Evolutionary conservation across 2,113 vertebrate species (phyloP).

Genomic region (Numenius arquata): DNA sequence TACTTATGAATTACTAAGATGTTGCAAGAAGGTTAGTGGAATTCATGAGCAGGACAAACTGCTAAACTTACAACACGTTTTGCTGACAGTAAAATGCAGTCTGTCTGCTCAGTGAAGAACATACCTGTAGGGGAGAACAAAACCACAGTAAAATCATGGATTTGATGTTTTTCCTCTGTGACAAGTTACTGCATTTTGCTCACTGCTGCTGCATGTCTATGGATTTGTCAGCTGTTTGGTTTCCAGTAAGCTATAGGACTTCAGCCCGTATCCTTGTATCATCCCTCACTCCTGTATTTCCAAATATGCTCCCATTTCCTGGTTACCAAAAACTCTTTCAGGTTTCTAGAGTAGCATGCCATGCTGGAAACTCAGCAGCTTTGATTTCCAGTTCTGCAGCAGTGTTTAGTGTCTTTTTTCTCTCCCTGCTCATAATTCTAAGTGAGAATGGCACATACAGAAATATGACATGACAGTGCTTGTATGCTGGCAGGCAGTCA

Average conservation of each 20-base stretch:
- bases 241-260: not conserved
- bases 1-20: not conserved
- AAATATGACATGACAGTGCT: not conserved
- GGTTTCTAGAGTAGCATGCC: not conserved
- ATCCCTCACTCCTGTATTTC: not conserved
- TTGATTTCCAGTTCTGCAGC: not conserved
- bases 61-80: not conserved
- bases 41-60: not conserved
- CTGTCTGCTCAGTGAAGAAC: not conserved
- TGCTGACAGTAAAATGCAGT: not conserved
- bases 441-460: not conserved
- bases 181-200: not conserved
- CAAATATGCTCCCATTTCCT: not conserved
- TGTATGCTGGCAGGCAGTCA: rapidly evolving
- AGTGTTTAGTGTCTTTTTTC: not conserved
- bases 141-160: not conserved
- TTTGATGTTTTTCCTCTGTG: not conserved
- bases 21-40: not conserved
- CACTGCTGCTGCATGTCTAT: not conserved
- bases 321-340: not conserved
- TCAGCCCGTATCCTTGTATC: not conserved
- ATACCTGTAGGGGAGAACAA: not conserved
- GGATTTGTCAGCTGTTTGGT: not conserved
- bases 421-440: not conserved
- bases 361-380: not conserved